Percentiles rank a stretch among this genome's conserved stretches.
These are phyloP conservation scores for Calonectris borealis DNA, from an alignment of 2,113 vertebrate species.

Conservation along the genomic window DNA sequence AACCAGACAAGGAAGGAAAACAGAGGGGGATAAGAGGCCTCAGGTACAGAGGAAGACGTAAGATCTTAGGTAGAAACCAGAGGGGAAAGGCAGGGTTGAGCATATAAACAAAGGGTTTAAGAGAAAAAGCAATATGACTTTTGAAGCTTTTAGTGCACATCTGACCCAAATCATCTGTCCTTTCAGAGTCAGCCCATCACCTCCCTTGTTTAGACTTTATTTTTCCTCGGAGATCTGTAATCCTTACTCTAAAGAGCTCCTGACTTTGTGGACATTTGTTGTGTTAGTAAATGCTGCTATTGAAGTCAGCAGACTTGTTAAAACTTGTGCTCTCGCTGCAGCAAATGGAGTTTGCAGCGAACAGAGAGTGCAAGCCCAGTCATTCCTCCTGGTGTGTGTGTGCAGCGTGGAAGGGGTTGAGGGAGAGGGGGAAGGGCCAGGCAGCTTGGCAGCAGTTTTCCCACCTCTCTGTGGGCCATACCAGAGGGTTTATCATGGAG, in stretches of 20 bases:
- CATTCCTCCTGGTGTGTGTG: not conserved
- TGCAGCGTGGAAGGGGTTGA: not conserved
- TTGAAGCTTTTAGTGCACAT: slow-evolving; percentile 50
- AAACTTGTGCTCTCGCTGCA: slow-evolving; percentile 32
- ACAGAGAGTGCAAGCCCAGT: not conserved
- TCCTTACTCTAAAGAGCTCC: slow-evolving; percentile 51
- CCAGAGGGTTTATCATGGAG: not conserved
- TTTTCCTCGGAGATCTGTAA: slow-evolving; percentile 41
- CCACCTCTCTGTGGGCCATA: not conserved
- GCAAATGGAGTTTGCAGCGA: not conserved
- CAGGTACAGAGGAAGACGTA: slow-evolving; percentile 34
- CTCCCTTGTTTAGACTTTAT: slow-evolving; percentile 46
- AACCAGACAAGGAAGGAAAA: slow-evolving; percentile 12
- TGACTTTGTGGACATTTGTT: slow-evolving; percentile 48
- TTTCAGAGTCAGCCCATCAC: slow-evolving; percentile 40
- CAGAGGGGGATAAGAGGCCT: not conserved
- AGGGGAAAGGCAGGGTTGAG: slow-evolving; percentile 13
- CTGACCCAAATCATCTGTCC: slow-evolving; percentile 58
- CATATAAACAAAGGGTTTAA: slow-evolving; percentile 55
- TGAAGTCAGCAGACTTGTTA: slow-evolving; percentile 60
- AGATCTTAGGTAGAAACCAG: slow-evolving; percentile 21
- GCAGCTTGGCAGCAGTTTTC: not conserved
- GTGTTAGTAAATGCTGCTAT: slow-evolving; percentile 33
- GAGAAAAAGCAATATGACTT: slow-evolving; percentile 36
- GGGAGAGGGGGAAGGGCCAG: not conserved